A percentile compares a stretch with the other conserved stretches of the same genome.
phyloP scores from a whole-genome alignment of 2,888 invertebrate species.

The Mystacides longicornis region DNA sequence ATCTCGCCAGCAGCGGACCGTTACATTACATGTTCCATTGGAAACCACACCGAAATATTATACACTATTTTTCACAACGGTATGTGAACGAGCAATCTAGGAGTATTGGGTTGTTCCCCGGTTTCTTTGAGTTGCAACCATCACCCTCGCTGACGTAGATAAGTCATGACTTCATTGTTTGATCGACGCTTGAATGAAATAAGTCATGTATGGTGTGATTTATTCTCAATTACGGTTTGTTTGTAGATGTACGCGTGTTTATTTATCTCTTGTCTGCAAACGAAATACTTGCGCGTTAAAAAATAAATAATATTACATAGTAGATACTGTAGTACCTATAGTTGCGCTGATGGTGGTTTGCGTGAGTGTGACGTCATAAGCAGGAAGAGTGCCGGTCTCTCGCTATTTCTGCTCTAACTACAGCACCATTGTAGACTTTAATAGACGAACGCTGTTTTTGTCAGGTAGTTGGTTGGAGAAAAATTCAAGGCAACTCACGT shows the following conservation, averaged over 20 bases:
- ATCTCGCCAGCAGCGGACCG: too few species aligned
- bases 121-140: too few species aligned
- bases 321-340: too few species aligned
- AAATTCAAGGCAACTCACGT: constrained; percentile 22
- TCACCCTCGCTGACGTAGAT: too few species aligned
- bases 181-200: constrained; percentile 15
- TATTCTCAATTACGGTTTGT: constrained; percentile 12
- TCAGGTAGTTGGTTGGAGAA: constrained; percentile 21
- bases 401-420: background rate
- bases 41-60: too few species aligned
- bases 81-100: too few species aligned
- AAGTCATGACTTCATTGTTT: constrained; percentile 12
- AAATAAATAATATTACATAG: too few species aligned
- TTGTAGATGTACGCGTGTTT: constrained; percentile 2
- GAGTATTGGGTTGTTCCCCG: too few species aligned
- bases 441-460: constrained; percentile 7
- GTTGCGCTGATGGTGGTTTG: constrained; percentile 9
- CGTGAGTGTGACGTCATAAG: constrained; percentile 21
- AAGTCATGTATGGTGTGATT: constrained; percentile 7
- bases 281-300: too few species aligned
- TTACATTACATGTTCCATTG: too few species aligned
- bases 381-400: constrained; percentile 17
- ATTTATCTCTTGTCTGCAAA: background rate
- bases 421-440: background rate
- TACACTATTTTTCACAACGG: too few species aligned